phyloP scores from a whole-genome alignment of 1,140 invertebrate species.

The Gerris buenoi region DNA sequence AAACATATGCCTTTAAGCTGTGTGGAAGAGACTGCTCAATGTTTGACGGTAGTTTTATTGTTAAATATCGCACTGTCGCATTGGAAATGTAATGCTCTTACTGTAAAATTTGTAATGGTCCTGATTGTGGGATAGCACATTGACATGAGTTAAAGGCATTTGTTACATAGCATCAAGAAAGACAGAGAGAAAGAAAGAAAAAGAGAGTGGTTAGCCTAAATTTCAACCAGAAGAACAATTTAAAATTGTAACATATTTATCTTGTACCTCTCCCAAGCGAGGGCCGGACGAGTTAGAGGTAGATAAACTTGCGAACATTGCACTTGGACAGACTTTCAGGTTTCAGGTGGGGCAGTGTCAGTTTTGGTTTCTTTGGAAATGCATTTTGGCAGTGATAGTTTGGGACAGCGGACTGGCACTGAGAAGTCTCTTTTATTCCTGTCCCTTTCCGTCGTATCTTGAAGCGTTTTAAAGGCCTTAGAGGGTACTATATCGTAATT shows the following conservation, averaged over 20 bases:
- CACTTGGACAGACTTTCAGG: background rate
- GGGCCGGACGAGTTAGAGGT: background rate
- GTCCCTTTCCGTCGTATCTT: conserved; percentile 24
- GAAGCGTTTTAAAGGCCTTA: conserved; percentile 33
- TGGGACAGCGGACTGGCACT: conserved; percentile 8
- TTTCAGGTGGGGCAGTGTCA: conserved; percentile 8
- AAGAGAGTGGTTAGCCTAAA: background rate
- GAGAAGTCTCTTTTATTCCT: background rate
- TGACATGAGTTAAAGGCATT: background rate
- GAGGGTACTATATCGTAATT: conserved; percentile 35
- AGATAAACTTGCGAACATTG: background rate
- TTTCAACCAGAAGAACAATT: background rate
- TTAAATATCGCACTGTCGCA: too few species aligned
- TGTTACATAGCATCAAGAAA: background rate
- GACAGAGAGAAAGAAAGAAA: background rate
- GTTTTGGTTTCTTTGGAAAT: background rate
- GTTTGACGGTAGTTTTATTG: too few species aligned
- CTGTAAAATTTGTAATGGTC: too few species aligned
- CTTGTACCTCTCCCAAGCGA: background rate
- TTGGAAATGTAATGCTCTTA: too few species aligned
- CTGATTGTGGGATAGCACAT: too few species aligned
- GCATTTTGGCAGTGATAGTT: background rate
- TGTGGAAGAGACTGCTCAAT: too few species aligned
- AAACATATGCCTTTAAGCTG: too few species aligned
- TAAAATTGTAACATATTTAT: background rate